These are phyloP conservation scores for Nemotelus nigrinus DNA, from an alignment of 2,888 invertebrate genomes.

Conservation along the genomic window DNA sequence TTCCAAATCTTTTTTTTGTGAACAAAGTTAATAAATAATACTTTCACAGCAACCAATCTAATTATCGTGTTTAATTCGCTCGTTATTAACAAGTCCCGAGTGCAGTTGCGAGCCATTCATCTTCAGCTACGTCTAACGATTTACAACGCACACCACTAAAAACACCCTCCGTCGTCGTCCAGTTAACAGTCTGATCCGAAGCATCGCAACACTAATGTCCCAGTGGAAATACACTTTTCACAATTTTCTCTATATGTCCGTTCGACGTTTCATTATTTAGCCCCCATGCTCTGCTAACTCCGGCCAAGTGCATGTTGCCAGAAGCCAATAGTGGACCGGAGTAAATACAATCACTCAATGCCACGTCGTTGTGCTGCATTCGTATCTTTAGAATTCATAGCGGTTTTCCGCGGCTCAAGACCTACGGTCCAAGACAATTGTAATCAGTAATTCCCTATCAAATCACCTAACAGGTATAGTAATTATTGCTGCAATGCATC, in stretches of 20 bases:
- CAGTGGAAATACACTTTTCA: neutral
- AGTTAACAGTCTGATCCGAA: too few species aligned
- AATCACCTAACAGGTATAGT: constrained; percentile 41
- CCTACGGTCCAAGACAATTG: constrained; percentile 33
- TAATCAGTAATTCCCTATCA: constrained; percentile 42
- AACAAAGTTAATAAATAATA: too few species aligned
- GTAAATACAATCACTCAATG: neutral
- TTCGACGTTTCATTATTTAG: neutral
- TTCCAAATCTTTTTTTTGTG: too few species aligned
- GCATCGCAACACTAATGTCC: neutral
- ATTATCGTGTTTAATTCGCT: too few species aligned
- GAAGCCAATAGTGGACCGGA: constrained; percentile 16
- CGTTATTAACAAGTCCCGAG: too few species aligned
- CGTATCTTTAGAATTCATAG: constrained; percentile 21
- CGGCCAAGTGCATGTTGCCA: neutral
- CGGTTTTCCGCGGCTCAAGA: constrained; percentile 26
- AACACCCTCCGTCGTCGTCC: too few species aligned
- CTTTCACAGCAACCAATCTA: too few species aligned
- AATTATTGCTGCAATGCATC: constrained; percentile 33
- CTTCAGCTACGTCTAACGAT: too few species aligned
- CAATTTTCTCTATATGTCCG: neutral
- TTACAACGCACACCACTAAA: too few species aligned
- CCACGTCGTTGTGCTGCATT: neutral
- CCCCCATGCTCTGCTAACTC: neutral
- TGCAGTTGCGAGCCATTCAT: too few species aligned